Evolutionary conservation across 2,888 invertebrate genomes (phyloP), one percentile per base, ranked within the genome.

Genomic region (Proisotoma minuta): DNA sequence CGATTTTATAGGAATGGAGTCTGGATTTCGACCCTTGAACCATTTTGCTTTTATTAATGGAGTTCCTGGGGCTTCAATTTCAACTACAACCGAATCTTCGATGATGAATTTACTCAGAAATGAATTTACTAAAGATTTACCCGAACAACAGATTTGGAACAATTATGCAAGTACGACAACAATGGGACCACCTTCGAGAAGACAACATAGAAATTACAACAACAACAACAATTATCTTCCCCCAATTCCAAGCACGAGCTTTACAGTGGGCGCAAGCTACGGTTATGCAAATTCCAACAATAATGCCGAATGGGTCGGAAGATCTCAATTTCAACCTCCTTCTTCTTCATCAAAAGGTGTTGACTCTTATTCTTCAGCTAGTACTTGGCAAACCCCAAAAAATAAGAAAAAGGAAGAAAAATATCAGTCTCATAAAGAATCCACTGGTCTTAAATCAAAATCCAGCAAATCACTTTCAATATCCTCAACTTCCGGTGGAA

Each of bases 21-120:
- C 65, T 15, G 73, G 73, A n/a, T 73, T 73, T 26, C 62, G 67
- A 15, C 65, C 69, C 5, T 63, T 59, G 22, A 61, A 67, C 58
- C 67, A 67, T 18, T 70, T 61, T 47, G 69, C 69, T 39, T 58
- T 60, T 49, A 8, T 56, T 1, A 65, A 51, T 57, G 66, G 66
- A 3, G 64, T 62, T 3, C 62, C 64, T 3, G 57, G 57, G n/a
- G 43, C 61, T 12, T 49, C 50, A 1, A 47, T 49, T 8, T 34
- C 53, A 2, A 28, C 53, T 22, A 54, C 53, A 20, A 54, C 53
- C 20, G 34, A 54, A 20, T n/a, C 53, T n/a, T 54, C 53, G 5
- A 28, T 54, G 20, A 24, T 54, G 27, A 54, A 54, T 23, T 2
- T 29, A 22, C 24, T 54, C 12, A 12, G 53, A n/a, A 34, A 54